Conservation (phyloP, 92 coral and sea anemone genomes). For the Epizoanthus stellaris region DNA sequence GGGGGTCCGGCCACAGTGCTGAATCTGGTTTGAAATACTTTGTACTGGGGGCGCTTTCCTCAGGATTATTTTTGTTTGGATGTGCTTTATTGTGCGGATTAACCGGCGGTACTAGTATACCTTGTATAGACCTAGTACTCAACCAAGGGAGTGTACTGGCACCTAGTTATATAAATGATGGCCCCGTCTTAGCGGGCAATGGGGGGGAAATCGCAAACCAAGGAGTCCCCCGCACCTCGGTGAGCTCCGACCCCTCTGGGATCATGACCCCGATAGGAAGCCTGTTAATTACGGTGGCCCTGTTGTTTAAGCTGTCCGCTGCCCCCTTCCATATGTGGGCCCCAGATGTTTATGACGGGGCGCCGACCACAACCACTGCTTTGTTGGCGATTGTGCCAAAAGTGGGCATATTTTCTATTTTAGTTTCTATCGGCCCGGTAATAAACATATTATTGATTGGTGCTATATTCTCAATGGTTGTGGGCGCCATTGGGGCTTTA, state of each 20-base stretch:
- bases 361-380: conserved; percentile 74
- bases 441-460: conserved; percentile 67
- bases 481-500: conserved; percentile 83
- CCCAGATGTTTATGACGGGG: conserved; percentile 88
- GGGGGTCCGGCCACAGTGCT: conserved; percentile 68
- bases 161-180: too few relatives aligned
- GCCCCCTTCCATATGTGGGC: conserved; percentile 92
- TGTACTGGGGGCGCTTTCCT: conserved; percentile 79
- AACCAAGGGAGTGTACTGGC: conserved; percentile 30
- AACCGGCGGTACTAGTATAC: conserved; percentile 66
- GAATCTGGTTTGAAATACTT: conserved; percentile 81
- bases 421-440: conserved; percentile 75
- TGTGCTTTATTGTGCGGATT: conserved; percentile 76
- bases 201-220: too few relatives aligned
- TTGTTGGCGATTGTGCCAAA: conserved; percentile 77
- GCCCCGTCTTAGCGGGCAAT: too few relatives aligned
- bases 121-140: conserved; percentile 68
- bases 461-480: conserved; percentile 69
- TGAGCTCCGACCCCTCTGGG: conserved; percentile 45
- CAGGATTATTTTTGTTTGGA: conserved; percentile 82
- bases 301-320: conserved; percentile 74
- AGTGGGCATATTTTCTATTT: conserved; percentile 71
- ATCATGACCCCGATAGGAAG: conserved; percentile 64
- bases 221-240: too few relatives aligned
- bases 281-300: conserved; percentile 61